A percentile compares a stretch with the other conserved stretches of the same genome.
Evolutionary conservation across 2,113 vertebrate genomes (phyloP).

Genomic region (Colius striatus): DNA sequence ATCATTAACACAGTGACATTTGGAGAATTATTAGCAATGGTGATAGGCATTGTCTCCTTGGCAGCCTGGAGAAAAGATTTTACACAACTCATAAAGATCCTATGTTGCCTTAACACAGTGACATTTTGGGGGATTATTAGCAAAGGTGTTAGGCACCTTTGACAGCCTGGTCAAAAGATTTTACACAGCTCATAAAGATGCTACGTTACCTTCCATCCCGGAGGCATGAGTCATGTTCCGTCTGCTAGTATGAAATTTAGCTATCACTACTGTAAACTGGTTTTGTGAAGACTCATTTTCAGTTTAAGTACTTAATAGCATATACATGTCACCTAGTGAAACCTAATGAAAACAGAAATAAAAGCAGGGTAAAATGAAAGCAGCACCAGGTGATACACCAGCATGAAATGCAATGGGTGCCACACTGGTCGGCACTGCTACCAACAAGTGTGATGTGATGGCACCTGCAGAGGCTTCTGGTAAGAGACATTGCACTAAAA

Average conservation of each 20-base stretch:
- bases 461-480: background rate
- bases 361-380: background rate
- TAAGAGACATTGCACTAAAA: background rate
- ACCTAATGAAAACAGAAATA: background rate
- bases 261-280: background rate
- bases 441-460: accelerated
- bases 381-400: background rate
- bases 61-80: background rate
- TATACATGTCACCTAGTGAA: background rate
- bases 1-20: slow-evolving; percentile 25
- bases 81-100: background rate
- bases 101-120: background rate
- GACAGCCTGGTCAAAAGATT: background rate
- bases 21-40: slow-evolving; percentile 44
- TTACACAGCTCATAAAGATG: background rate
- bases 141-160: background rate
- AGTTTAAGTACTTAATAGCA: background rate
- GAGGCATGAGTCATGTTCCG: background rate
- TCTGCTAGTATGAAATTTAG: background rate
- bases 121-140: slow-evolving; percentile 41
- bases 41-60: background rate
- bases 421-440: background rate
- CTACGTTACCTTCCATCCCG: background rate
- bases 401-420: background rate
- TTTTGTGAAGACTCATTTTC: background rate